A percentile compares a stretch with the other conserved stretches of the same genome.
These are phyloP conservation scores for Gopherus evgoodei DNA, from an alignment of 2,113 vertebrate genomes.

Conservation along the genomic window DNA sequence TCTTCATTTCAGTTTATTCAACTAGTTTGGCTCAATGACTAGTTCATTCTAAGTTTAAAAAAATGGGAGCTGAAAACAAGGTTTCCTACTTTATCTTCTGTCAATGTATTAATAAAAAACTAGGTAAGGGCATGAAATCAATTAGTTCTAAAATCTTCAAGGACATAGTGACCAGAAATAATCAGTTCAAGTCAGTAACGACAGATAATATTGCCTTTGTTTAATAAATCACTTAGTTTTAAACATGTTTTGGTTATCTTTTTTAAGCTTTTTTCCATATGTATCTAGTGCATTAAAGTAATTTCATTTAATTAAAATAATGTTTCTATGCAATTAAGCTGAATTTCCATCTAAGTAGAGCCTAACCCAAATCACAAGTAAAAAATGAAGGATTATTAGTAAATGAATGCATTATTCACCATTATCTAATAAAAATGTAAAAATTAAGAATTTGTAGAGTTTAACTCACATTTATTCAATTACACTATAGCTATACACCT, in stretches of 20 bases:
- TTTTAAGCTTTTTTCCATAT: background rate
- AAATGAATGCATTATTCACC: no score
- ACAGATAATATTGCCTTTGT: background rate
- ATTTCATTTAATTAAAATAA: background rate
- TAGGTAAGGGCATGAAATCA: background rate
- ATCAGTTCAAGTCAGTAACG: background rate
- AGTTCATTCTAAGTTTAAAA: background rate
- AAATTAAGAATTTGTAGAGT: no score
- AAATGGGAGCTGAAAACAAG: background rate
- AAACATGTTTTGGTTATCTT: background rate
- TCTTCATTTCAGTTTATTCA: background rate
- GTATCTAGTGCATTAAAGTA: background rate
- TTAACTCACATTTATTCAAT: no score
- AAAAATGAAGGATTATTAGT: no score
- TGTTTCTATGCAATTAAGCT: background rate
- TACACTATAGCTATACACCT: no score
- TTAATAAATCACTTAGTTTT: background rate
- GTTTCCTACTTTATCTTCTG: background rate
- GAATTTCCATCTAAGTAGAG: background rate
- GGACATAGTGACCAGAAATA: background rate
- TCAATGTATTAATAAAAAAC: background rate
- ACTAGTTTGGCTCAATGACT: background rate
- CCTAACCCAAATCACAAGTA: background rate
- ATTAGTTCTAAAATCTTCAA: background rate
- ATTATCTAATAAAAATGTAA: no score